Conservation (phyloP, 2,888 invertebrate species). For the Acrobasis repandana region DNA sequence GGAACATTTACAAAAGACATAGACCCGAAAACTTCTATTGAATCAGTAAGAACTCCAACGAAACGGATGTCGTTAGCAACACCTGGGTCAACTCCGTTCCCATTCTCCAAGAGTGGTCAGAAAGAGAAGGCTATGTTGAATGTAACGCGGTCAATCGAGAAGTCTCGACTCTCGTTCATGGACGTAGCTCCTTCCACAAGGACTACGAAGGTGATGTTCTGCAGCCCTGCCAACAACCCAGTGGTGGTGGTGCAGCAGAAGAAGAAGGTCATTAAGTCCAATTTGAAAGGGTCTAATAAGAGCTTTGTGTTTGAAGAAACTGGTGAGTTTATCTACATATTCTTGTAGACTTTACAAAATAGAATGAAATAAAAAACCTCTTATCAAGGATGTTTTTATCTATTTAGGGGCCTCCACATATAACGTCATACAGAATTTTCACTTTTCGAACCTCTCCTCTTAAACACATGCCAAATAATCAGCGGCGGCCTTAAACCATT, state of each 20-base stretch:
- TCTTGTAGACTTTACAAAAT: background rate
- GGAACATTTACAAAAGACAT: constrained; percentile 69
- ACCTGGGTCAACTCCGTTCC: constrained; percentile 69
- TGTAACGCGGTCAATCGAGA: constrained; percentile 68
- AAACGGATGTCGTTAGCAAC: constrained; percentile 53
- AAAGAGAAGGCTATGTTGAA: constrained; percentile 56
- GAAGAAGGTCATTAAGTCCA: constrained; percentile 72
- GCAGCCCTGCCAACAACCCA: constrained; percentile 65
- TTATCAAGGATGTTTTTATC: too few relatives aligned
- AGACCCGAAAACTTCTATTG: constrained; percentile 26
- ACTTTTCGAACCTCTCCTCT: too few relatives aligned
- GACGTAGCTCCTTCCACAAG: constrained; percentile 43
- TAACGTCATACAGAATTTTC: too few relatives aligned
- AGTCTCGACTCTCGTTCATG: constrained; percentile 42
- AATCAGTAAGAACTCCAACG: constrained; percentile 45
- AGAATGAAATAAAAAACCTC: too few relatives aligned
- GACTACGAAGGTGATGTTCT: constrained; percentile 70
- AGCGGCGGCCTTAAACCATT: too few relatives aligned
- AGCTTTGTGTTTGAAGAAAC: constrained; percentile 70
- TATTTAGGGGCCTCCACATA: too few relatives aligned
- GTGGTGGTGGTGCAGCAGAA: constrained; percentile 50
- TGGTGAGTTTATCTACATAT: constrained; percentile 47
- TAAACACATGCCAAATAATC: too few relatives aligned
- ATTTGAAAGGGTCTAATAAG: constrained; percentile 75
- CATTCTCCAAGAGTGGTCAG: constrained; percentile 41